Evolutionary conservation across 2,888 invertebrate species (phyloP).

Genomic region (Acrocera orbiculus): DNA sequence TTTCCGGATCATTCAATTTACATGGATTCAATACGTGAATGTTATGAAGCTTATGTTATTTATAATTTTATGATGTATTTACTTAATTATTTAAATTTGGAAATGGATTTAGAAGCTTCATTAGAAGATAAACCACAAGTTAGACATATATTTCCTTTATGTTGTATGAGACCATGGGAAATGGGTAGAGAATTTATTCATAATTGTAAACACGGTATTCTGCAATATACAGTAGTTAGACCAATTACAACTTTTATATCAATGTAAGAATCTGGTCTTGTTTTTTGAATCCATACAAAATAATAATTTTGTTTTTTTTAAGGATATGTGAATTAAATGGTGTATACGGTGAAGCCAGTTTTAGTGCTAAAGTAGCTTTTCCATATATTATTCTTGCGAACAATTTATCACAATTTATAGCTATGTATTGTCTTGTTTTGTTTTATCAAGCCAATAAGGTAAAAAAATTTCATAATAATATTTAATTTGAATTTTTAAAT

Average conservation of each 20-base stretch:
- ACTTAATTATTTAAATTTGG: conserved; percentile 73
- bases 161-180: conserved; percentile 80
- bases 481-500: neutral
- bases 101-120: conserved; percentile 67
- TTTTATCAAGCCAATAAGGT: conserved; percentile 81
- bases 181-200: conserved; percentile 88
- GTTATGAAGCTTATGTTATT: conserved; percentile 95
- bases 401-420: conserved; percentile 86
- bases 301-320: no score
- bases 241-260: conserved; percentile 80
- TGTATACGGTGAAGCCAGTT: conserved; percentile 84
- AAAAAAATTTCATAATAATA: conserved; percentile 3
- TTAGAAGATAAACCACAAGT: conserved; percentile 66
- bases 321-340: conserved; percentile 70
- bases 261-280: no score
- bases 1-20: conserved; percentile 81
- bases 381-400: conserved; percentile 77
- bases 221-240: conserved; percentile 85
- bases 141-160: conserved; percentile 78
- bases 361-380: conserved; percentile 68
- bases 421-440: conserved; percentile 89
- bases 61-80: conserved; percentile 95
- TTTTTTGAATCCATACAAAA: no score
- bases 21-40: conserved; percentile 82
- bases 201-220: conserved; percentile 89